phyloP scores from a whole-genome alignment of 1,140 invertebrate genomes.

The Vanessa atalanta region DNA sequence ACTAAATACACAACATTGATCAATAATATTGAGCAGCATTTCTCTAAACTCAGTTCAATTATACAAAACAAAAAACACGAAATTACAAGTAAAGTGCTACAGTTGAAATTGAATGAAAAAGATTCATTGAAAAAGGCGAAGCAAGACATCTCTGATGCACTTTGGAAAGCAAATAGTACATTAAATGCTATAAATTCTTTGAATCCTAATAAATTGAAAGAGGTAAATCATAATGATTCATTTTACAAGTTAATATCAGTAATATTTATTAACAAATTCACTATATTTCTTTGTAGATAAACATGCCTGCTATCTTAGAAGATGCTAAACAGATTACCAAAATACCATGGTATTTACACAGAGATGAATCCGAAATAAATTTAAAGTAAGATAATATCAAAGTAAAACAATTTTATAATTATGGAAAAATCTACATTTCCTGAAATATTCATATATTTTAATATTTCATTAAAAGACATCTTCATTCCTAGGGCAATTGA shows the following conservation, averaged over 20 bases:
- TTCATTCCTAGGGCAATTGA: no score
- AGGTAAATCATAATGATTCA: slow-evolving; percentile 40
- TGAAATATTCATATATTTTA: no score
- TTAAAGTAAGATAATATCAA: slow-evolving; percentile 49
- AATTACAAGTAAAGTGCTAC: slow-evolving; percentile 45
- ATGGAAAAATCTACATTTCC: neutral
- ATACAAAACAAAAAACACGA: slow-evolving; percentile 63
- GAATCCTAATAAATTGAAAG: slow-evolving; percentile 52
- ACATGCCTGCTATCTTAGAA: slow-evolving; percentile 59
- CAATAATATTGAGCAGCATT: slow-evolving; percentile 60
- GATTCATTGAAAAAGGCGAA: slow-evolving; percentile 58
- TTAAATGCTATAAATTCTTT: slow-evolving; percentile 50
- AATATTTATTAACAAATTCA: slow-evolving; percentile 3
- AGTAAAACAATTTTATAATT: neutral
- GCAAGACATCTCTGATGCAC: slow-evolving; percentile 46
- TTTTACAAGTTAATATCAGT: neutral
- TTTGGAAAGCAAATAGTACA: slow-evolving; percentile 53
- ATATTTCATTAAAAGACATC: no score
- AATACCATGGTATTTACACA: slow-evolving; percentile 72
- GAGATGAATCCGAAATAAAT: slow-evolving; percentile 43
- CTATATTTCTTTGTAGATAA: slow-evolving; percentile 51
- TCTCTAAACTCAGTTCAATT: slow-evolving; percentile 54
- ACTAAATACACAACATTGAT: slow-evolving; percentile 48
- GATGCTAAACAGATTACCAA: slow-evolving; percentile 61
- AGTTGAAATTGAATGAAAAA: slow-evolving; percentile 54